These are phyloP conservation scores for Calliopsis andreniformis DNA, from an alignment of 1,140 invertebrate species.

Conservation along the genomic window DNA sequence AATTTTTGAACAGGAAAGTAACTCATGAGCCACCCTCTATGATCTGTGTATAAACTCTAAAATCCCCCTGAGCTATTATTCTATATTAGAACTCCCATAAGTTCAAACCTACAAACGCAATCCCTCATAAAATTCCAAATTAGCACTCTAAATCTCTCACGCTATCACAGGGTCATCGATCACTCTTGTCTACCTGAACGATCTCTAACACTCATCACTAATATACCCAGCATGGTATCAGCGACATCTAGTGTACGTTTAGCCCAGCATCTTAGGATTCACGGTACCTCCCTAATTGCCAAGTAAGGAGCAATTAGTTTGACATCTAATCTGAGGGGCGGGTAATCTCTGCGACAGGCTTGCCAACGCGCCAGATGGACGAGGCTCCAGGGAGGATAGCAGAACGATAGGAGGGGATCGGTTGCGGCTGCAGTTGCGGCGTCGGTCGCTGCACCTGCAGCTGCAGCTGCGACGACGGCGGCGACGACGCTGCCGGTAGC, in stretches of 20 bases:
- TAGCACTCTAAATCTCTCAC: not conserved
- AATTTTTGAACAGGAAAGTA: too few relatives aligned
- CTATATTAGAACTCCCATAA: too few relatives aligned
- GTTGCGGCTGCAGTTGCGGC: slow-evolving; percentile 75
- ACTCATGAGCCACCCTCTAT: too few relatives aligned
- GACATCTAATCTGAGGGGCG: slow-evolving; percentile 15
- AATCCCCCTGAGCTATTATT: too few relatives aligned
- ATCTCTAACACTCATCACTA: not conserved
- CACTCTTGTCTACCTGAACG: not conserved
- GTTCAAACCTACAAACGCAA: too few relatives aligned
- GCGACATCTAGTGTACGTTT: too few relatives aligned
- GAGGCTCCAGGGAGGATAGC: slow-evolving; percentile 56
- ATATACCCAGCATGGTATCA: not conserved
- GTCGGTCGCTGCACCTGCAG: slow-evolving; percentile 74
- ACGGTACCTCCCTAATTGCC: not conserved
- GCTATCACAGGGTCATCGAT: not conserved
- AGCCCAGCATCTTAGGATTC: not conserved
- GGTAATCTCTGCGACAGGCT: slow-evolving; percentile 44
- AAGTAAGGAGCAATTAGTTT: slow-evolving; percentile 31
- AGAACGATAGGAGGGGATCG: slow-evolving; percentile 67
- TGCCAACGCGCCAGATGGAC: slow-evolving; percentile 64
- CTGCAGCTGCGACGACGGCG: slow-evolving; percentile 60
- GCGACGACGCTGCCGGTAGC: slow-evolving; percentile 41
- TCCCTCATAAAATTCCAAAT: not conserved
- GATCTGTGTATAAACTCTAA: too few relatives aligned